These are phyloP conservation scores for Saccopteryx bilineata DNA, from an alignment of 2,113 vertebrate species.

Conservation along the genomic window DNA sequence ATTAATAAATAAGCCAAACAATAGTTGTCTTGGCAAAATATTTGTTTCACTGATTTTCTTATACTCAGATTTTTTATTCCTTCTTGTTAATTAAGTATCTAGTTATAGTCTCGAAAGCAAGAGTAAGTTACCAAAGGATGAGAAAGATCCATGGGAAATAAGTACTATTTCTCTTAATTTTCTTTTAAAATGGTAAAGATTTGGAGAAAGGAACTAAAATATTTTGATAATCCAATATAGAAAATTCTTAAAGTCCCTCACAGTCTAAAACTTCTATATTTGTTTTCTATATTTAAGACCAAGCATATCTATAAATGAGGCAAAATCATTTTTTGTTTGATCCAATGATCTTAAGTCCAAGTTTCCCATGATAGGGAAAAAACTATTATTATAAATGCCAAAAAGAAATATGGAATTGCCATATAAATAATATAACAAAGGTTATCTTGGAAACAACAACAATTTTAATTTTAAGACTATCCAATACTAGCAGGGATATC, in stretches of 20 bases:
- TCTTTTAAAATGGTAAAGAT: background rate
- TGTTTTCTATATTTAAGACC: background rate
- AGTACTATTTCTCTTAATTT: background rate
- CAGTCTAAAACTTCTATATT: background rate
- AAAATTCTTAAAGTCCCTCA: background rate
- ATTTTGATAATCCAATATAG: background rate
- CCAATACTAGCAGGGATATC: background rate
- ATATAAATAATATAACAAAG: background rate
- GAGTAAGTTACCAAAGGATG: background rate
- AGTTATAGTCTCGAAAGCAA: background rate
- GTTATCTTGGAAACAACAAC: background rate
- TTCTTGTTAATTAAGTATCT: background rate
- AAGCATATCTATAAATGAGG: conserved; percentile 2
- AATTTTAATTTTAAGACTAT: background rate
- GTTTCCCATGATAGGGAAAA: background rate
- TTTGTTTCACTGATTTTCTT: background rate
- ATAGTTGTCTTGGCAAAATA: background rate
- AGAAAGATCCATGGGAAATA: background rate
- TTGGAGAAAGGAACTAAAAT: background rate
- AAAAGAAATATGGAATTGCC: background rate
- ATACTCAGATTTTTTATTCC: background rate
- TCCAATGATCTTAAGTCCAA: background rate
- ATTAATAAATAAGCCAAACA: background rate
- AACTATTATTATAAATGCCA: background rate
- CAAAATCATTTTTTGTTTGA: conserved; percentile 33